A percentile compares a stretch with the other conserved stretches of the same genome.
phyloP scores from a whole-genome alignment of 2,797 vertebrate genomes.

The Poecile montanus region DNA sequence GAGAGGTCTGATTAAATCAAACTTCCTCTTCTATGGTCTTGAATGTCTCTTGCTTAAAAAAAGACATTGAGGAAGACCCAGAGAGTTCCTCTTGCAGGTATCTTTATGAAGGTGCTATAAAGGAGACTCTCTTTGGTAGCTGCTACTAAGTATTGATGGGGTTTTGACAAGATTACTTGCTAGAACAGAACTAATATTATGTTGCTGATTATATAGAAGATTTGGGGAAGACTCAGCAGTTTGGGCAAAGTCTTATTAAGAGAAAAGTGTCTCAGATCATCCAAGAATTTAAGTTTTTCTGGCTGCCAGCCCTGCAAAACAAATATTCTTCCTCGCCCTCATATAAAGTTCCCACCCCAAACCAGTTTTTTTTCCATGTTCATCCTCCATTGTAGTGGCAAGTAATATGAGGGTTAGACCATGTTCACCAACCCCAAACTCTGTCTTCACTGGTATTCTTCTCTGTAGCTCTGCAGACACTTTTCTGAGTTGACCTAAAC shows the following conservation, averaged over 20 bases:
- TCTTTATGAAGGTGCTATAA: not conserved
- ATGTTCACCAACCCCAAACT: not conserved
- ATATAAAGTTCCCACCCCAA: not conserved
- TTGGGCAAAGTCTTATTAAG: not conserved
- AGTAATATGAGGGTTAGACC: not conserved
- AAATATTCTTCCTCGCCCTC: not conserved
- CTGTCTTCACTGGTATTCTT: not conserved
- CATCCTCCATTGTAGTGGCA: not conserved
- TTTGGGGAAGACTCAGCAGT: not conserved
- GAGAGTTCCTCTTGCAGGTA: not conserved
- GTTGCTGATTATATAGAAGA: not conserved
- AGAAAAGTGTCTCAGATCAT: not conserved
- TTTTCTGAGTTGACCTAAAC: slow-evolving; percentile 4
- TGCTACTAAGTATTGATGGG: not conserved
- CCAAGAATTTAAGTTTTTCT: not conserved
- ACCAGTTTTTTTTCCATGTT: not conserved
- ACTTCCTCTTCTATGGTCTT: slow-evolving; percentile 23
- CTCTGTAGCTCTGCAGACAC: not conserved
- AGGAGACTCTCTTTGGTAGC: not conserved
- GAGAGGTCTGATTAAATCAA: slow-evolving; percentile 22
- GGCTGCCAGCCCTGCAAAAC: not conserved
- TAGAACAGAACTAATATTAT: not conserved
- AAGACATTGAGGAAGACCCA: not conserved
- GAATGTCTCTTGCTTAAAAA: not conserved
- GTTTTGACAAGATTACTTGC: not conserved